Evolutionary conservation across 2,888 invertebrate genomes (phyloP).

Genomic region (Apotomis turbidana): DNA sequence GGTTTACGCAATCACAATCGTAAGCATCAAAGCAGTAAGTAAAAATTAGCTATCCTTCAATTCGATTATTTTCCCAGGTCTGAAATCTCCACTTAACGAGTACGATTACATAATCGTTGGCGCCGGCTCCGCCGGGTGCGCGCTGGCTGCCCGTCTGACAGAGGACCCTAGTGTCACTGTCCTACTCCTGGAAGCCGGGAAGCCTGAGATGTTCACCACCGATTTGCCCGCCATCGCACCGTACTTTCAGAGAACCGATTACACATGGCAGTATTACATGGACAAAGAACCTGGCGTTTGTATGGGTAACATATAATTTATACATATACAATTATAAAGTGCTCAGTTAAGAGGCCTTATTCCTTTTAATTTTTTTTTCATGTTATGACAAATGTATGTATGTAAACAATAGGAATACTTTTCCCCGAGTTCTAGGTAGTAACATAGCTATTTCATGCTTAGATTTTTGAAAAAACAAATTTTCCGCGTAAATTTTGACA

Average conservation of each 20-base stretch:
- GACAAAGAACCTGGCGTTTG: constrained; percentile 84
- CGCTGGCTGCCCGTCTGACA: constrained; percentile 78
- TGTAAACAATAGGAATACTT: no score
- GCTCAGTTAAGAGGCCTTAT: no score
- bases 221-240: constrained; percentile 82
- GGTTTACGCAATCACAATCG: no score
- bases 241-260: constrained; percentile 83
- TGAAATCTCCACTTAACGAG: constrained; percentile 65
- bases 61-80: constrained; percentile 55
- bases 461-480: no score
- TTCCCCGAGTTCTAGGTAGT: no score
- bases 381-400: no score
- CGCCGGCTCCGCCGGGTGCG: constrained; percentile 84
- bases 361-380: no score
- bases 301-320: constrained; percentile 54
- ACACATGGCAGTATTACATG: constrained; percentile 85
- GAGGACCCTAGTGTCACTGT: constrained; percentile 81
- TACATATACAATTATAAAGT: no score
- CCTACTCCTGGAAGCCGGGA: constrained; percentile 85
- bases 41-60: background rate
- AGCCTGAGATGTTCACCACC: constrained; percentile 70
- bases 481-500: no score
- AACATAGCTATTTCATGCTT: no score
- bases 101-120: constrained; percentile 84
- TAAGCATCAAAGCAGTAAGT: no score